Evolutionary conservation across 2,888 invertebrate genomes (phyloP), one percentile per base, ranked within the genome.

Genomic region (Argyra leucocephala): DNA sequence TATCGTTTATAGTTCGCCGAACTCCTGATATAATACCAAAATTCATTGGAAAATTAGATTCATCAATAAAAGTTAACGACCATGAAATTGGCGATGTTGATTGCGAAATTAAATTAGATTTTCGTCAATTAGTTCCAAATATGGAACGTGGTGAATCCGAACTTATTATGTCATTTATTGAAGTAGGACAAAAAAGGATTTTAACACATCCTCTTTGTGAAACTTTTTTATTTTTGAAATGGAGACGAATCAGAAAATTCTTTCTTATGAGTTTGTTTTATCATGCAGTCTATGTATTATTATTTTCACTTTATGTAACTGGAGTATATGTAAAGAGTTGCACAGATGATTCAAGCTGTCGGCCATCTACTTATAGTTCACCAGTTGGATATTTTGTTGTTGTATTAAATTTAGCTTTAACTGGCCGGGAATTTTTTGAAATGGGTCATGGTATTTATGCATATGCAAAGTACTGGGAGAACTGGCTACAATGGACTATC

Each of bases 61-160:
- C 86, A 57, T 87, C 90, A 0, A 88, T 92, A 18, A 86, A 87
- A 70, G 83, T 90, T 9, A 89, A 89, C 72, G 92, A 92, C 73
- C 91, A 92, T 72, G 92, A 93, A 75, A 82, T 92, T 24, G 91
- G 91, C 0, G 92, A 93, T 71, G 89, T 91, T 0, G 92, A 93
- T 74, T 92, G 92, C 72, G 91, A 92, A 76, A 82, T 92, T 2
- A 88, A 86, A 75, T 75, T 88, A 63, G 88, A 88, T 74, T 85
- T 85, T 71, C 78, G 82, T 15, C 75, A 86, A 64, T 76, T 88
- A 70, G 84, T 90, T 69, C 86, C 88, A 63, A 78, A 83, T 69
- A 72, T 85, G 60, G 81, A 83, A 6, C 81, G 85, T 64, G 87
- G 88, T 5, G 90, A 90, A 76, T 86, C 88, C 0, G 88, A 87